Evolutionary conservation across 2,888 invertebrate species (phyloP).

Genomic region (Pterobdella sp.): DNA sequence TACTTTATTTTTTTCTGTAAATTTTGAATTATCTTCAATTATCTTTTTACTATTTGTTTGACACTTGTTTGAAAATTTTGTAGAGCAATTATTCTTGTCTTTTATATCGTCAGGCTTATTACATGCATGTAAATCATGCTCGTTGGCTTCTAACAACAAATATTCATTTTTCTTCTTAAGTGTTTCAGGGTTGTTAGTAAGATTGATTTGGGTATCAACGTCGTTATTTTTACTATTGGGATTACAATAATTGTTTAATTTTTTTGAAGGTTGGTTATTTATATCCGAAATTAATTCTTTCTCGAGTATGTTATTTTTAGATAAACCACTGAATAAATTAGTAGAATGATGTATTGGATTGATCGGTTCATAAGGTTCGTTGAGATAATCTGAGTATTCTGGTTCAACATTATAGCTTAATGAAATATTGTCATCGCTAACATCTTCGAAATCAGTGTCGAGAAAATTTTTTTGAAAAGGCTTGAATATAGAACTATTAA

Average conservation of each 20-base stretch:
- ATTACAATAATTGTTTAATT: conserved; percentile 2
- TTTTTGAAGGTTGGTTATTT: background rate
- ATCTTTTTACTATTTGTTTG: background rate
- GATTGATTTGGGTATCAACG: background rate
- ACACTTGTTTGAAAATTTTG: background rate
- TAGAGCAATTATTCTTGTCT: background rate
- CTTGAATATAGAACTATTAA: background rate
- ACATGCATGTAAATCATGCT: background rate
- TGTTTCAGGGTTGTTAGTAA: background rate
- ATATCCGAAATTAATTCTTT: background rate
- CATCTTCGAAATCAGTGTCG: conserved; percentile 25
- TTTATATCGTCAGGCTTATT: background rate
- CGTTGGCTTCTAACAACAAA: background rate
- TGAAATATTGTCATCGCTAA: conserved; percentile 26
- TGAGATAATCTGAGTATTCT: conserved; percentile 20
- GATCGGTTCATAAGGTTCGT: conserved; percentile 13
- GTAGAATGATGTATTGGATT: background rate
- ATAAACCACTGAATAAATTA: background rate
- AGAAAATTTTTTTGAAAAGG: no score
- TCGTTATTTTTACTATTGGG: background rate
- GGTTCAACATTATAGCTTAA: conserved; percentile 28
- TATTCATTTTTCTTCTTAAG: background rate
- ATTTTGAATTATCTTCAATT: background rate
- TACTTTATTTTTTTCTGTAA: background rate
- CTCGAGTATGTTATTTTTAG: background rate